Evolutionary conservation across 2,888 invertebrate species (phyloP).

Genomic region (Teinopalpus imperialis): DNA sequence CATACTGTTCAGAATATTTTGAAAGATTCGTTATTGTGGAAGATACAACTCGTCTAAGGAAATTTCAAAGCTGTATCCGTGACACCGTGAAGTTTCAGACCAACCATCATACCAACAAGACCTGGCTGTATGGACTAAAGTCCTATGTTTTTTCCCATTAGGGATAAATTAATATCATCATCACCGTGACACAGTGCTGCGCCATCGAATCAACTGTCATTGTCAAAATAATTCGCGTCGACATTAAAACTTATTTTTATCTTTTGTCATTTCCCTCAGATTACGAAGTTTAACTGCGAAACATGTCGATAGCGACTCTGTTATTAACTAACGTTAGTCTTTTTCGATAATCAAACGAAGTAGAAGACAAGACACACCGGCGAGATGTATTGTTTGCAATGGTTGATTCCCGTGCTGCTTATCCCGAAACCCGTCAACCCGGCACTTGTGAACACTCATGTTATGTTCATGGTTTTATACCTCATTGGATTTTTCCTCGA

Average conservation of each 20-base stretch:
- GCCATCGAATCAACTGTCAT: conserved; percentile 10
- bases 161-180: too few relatives aligned
- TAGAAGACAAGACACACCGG: conserved; percentile 12
- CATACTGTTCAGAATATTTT: too few relatives aligned
- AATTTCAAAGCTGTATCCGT: too few relatives aligned
- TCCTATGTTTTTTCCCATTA: too few relatives aligned
- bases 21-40: too few relatives aligned
- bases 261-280: conserved; percentile 35
- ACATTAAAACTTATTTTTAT: conserved; percentile 17
- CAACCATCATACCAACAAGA: too few relatives aligned
- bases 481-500: conserved; percentile 98
- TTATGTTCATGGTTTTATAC: conserved; percentile 98
- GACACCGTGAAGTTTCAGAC: too few relatives aligned
- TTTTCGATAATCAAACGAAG: conserved; percentile 25
- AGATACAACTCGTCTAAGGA: too few relatives aligned
- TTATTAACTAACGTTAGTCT: conserved; percentile 1
- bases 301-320: conserved; percentile 30
- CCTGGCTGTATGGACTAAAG: too few relatives aligned
- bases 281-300: conserved; percentile 38
- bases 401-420: conserved; percentile 97
- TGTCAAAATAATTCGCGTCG: conserved; percentile 21
- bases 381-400: conserved; percentile 97
- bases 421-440: conserved; percentile 99
- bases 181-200: too few relatives aligned
- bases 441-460: conserved; percentile 96